phyloP scores from a whole-genome alignment of 2,888 invertebrate species.

The Oligia strigilis region DNA sequence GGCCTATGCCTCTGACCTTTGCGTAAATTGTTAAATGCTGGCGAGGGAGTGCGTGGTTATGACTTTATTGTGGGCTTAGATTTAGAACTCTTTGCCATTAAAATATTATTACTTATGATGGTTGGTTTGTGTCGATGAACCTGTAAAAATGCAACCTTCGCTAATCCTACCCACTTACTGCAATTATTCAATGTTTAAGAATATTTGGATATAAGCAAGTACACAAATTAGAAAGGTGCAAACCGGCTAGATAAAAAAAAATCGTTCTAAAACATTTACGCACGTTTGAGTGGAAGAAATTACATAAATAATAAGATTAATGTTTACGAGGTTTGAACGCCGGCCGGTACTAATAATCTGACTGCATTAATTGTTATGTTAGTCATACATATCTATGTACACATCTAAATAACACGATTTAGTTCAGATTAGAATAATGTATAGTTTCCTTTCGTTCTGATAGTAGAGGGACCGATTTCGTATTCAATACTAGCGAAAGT shows the following conservation, averaged over 20 bases:
- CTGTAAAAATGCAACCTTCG: too few species aligned
- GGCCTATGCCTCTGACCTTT: constrained; percentile 20
- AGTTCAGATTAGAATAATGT: constrained; percentile 27
- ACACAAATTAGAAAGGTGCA: neutral
- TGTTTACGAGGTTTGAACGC: constrained; percentile 17
- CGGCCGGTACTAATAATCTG: constrained; percentile 17
- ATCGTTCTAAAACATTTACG: neutral
- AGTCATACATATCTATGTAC: neutral
- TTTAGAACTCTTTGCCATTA: constrained; percentile 7
- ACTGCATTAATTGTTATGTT: constrained; percentile 11
- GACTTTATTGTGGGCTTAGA: neutral
- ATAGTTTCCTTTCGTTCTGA: constrained; percentile 18
- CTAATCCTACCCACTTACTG: neutral
- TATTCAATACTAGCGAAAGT: constrained; percentile 49
- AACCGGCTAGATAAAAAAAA: neutral
- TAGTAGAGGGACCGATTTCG: constrained; percentile 20
- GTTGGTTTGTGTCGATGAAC: neutral
- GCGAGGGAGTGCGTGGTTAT: constrained; percentile 13
- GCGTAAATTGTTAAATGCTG: constrained; percentile 14
- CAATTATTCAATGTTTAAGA: neutral
- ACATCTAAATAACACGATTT: constrained; percentile 20
- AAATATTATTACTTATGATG: neutral
- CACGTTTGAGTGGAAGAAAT: constrained; percentile 2
- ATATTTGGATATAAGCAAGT: neutral
- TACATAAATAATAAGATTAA: constrained; percentile 17